A percentile compares a stretch with the other conserved stretches of the same genome.
phyloP scores from a whole-genome alignment of 2,797 vertebrate genomes.

The Halcyon smyrnensis region DNA sequence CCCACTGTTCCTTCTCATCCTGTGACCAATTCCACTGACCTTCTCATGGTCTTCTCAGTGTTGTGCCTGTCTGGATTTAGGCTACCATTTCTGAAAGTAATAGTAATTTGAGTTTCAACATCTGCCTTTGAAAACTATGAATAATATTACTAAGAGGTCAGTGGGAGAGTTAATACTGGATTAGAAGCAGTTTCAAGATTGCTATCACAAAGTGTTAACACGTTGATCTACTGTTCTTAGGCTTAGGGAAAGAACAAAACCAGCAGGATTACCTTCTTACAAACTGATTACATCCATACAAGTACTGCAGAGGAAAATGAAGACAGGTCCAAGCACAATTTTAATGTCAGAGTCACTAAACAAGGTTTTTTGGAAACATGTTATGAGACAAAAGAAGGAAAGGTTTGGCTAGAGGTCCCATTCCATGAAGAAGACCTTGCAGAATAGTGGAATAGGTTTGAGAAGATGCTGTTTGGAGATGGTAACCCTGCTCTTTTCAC shows the following conservation, averaged over 20 bases:
- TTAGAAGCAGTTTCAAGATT: neutral
- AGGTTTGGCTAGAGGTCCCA: neutral
- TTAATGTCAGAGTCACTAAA: neutral
- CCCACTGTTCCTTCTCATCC: neutral
- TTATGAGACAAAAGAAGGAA: neutral
- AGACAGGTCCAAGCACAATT: neutral
- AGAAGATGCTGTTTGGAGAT: neutral
- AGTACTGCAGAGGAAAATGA: neutral
- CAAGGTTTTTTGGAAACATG: neutral
- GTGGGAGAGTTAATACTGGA: neutral
- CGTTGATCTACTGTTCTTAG: neutral
- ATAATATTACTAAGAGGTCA: neutral
- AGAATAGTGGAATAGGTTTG: neutral
- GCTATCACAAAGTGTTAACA: neutral
- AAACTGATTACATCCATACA: neutral
- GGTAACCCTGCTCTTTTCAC: neutral
- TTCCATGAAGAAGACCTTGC: neutral
- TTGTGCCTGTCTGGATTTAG: neutral
- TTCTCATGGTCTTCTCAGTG: neutral
- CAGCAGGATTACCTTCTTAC: neutral
- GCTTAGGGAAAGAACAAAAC: neutral
- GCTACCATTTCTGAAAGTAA: neutral
- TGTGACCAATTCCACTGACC: neutral
- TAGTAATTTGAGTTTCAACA: neutral
- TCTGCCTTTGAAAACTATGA: neutral